phyloP scores from a whole-genome alignment of 1,140 invertebrate genomes.

The Phthorimaea operculella region DNA sequence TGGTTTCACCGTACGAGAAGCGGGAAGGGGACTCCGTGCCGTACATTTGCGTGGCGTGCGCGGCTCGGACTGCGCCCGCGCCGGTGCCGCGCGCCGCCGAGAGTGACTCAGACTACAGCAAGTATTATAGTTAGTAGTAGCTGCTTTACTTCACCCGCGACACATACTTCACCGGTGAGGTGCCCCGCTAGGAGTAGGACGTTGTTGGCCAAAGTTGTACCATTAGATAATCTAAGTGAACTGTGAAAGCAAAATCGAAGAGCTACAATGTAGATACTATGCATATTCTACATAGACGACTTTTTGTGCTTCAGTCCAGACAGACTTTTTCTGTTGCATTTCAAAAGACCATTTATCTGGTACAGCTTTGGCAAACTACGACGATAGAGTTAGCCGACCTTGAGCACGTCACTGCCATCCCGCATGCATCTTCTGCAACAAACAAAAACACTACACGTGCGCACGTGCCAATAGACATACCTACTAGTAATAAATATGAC shows the following conservation, averaged over 20 bases:
- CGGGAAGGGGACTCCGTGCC: conserved; percentile 25
- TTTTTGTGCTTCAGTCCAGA: too few species aligned
- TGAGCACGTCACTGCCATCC: neutral
- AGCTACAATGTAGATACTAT: too few species aligned
- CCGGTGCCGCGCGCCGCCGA: conserved; percentile 20
- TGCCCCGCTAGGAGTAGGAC: neutral
- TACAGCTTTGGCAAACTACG: neutral
- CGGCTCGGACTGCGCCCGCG: conserved; percentile 17
- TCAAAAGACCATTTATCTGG: neutral
- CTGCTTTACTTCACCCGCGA: conserved; percentile 49
- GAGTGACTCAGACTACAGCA: conserved; percentile 52
- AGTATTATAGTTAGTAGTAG: conserved; percentile 67
- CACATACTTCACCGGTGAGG: conserved; percentile 24
- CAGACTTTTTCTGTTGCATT: too few species aligned
- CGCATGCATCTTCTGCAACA: neutral
- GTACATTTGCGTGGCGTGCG: conserved; percentile 25
- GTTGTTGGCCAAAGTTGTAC: neutral
- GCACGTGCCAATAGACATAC: neutral
- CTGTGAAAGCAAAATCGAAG: too few species aligned
- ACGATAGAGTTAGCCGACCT: neutral
- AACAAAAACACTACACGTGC: neutral
- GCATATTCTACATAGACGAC: too few species aligned
- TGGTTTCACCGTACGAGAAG: conserved; percentile 30
- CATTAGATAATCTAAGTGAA: neutral
- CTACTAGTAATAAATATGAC: too few species aligned